Base-by-base conservation (phyloP, 2,797 vertebrate genomes). In the Galago senegalensis region DNA sequence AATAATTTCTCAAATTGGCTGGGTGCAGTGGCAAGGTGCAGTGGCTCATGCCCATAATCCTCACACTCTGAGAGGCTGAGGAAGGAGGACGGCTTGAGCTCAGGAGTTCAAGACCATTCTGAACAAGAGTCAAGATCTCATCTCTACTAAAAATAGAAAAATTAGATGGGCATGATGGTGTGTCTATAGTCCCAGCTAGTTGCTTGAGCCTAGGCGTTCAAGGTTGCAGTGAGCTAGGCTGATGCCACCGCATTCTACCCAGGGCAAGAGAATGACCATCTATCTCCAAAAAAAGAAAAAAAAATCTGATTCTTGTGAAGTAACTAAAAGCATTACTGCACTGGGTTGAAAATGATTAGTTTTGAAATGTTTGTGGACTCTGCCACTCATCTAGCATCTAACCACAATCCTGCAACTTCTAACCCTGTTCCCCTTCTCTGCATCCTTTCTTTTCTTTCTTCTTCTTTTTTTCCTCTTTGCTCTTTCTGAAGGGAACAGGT, bases 301-400 rank as follows among this genome's bases (percentile, higher is more conserved):
- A 16, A 37, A 91, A 25, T 53, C 49, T 87, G 67, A 81, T 58
- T 89, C 72, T 60, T 92, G 8, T 29, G 87, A 95, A 89, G 27
- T 77, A 80, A 79, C 67, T 82, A 46, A 94, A 95, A 87, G 65
- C 75, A 89, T 60, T 43, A 37, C 7, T 88, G 12, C 37, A 9
- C 8, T 46, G 61, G 60, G n/a, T 77, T 16, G 73, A 84, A 83
- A 87, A 34, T 31, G 12, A 89, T 96, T 72, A 81, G 91, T 63
- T 29, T 83, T 31, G 83, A 96, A 91, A 65, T 84, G 31, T 10
- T 5, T 29, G 43, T 25, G 53, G 40, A 84, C 6, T 43, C 84
- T 31, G 23, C 60, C 53, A 63, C 27, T 90, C 46, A 37, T 77
- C 37, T 60, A 73, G 6, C 0, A 0, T 49, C 40, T 17, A 40